Percentiles rank a stretch among this genome's conserved stretches.
These are phyloP conservation scores for Macrophya annulata DNA, from an alignment of 2,888 invertebrate species.

Conservation along the genomic window DNA sequence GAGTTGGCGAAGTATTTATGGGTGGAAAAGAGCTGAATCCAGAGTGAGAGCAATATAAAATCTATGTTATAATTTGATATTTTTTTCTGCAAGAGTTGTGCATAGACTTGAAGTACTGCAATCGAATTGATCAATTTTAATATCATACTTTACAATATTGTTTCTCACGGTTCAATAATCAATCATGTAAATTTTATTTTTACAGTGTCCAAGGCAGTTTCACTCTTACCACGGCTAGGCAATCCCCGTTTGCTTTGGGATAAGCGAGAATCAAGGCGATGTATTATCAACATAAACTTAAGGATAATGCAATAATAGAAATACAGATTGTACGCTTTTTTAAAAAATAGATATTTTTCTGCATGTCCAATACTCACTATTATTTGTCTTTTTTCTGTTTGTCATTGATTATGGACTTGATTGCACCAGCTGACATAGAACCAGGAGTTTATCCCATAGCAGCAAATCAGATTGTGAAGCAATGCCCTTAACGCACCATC, in stretches of 20 bases:
- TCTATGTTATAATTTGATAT: background rate
- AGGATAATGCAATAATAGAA: background rate
- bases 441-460: background rate
- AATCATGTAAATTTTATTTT: background rate
- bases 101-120: background rate
- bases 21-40: background rate
- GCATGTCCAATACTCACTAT: background rate
- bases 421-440: background rate
- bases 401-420: background rate
- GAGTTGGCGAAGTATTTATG: slow-evolving; percentile 3
- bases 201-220: slow-evolving; percentile 15
- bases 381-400: background rate
- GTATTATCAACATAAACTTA: background rate
- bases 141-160: background rate
- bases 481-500: background rate
- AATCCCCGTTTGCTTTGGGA: slow-evolving; percentile 23
- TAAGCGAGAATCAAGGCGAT: background rate
- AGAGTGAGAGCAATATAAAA: background rate
- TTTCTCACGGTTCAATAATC: background rate
- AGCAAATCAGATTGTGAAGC: background rate
- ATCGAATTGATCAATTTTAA: background rate
- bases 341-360: background rate
- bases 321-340: background rate
- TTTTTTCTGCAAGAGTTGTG: background rate
- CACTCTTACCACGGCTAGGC: background rate